Conservation (phyloP, 2,113 vertebrate genomes). For the Paralichthys olivaceus region DNA sequence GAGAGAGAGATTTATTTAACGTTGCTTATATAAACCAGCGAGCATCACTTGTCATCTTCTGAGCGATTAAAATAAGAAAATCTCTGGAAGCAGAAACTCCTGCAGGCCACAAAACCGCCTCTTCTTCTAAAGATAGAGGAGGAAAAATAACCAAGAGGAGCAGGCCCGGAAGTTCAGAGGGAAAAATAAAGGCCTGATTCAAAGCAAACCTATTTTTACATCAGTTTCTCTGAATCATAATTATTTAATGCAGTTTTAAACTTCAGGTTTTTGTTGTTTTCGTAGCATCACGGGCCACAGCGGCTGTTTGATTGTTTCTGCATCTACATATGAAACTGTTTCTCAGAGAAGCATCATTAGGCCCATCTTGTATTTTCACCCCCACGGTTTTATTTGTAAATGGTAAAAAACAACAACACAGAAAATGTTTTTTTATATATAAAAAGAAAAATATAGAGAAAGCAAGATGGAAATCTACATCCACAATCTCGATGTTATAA, state of each 20-base stretch:
- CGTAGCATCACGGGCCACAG: conserved; percentile 16
- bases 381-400: conserved; percentile 2
- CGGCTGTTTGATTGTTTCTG: neutral
- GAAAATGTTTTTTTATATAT: conserved; percentile 6
- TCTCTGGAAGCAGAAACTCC: conserved; percentile 58
- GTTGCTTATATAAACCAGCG: conserved; percentile 24
- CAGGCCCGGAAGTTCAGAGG: conserved; percentile 36
- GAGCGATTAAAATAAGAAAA: conserved; percentile 36
- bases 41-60: conserved; percentile 39
- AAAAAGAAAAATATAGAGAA: neutral
- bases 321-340: neutral
- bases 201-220: conserved; percentile 1
- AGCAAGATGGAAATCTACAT: neutral
- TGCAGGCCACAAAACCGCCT: conserved; percentile 42
- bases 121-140: conserved; percentile 36
- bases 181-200: conserved; percentile 3
- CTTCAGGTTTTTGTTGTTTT: neutral
- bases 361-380: neutral
- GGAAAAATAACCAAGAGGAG: conserved; percentile 19
- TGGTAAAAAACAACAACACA: neutral
- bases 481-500: neutral
- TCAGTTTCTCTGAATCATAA: neutral
- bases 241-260: conserved; percentile 2
- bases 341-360: neutral
- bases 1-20: neutral